A percentile compares a stretch with the other conserved stretches of the same genome.
phyloP scores from a whole-genome alignment of 2,113 vertebrate genomes.

The Carassius carassius region DNA sequence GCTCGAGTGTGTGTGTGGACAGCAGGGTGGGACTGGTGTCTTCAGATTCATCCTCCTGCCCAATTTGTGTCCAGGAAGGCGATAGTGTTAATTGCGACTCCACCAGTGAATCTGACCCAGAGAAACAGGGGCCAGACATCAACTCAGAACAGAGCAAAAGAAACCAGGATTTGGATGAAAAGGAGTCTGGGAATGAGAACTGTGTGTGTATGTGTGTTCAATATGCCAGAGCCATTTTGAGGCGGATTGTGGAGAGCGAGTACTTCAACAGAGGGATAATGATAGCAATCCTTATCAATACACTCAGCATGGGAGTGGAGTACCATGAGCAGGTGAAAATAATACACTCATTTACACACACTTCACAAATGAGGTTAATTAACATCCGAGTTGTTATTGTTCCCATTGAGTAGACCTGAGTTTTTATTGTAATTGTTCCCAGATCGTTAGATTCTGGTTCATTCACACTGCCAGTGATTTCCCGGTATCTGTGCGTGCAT shows the following conservation, averaged over 20 bases:
- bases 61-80: constrained; percentile 24
- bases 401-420: too few relatives aligned
- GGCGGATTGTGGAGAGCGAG: constrained; percentile 90
- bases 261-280: constrained; percentile 98
- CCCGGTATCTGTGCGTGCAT: too few relatives aligned
- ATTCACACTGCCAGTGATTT: too few relatives aligned
- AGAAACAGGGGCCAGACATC: constrained; percentile 42
- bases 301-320: constrained; percentile 96
- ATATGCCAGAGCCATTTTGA: constrained; percentile 71
- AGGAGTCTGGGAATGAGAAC: constrained; percentile 49
- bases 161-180: constrained; percentile 4
- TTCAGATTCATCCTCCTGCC: constrained; percentile 33
- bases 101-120: constrained; percentile 32
- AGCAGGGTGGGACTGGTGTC: constrained; percentile 16
- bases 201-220: constrained; percentile 63
- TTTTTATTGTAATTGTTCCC: too few relatives aligned
- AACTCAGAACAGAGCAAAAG: constrained; percentile 48
- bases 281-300: constrained; percentile 97
- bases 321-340: constrained; percentile 92
- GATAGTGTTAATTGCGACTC: constrained; percentile 40
- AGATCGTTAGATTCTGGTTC: too few relatives aligned
- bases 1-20: constrained; percentile 50
- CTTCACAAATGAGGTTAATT: not conserved
- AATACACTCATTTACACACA: constrained; percentile 16
- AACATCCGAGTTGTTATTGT: not conserved